Conservation (phyloP, 2,888 invertebrate genomes). For the Molanna angustata region DNA sequence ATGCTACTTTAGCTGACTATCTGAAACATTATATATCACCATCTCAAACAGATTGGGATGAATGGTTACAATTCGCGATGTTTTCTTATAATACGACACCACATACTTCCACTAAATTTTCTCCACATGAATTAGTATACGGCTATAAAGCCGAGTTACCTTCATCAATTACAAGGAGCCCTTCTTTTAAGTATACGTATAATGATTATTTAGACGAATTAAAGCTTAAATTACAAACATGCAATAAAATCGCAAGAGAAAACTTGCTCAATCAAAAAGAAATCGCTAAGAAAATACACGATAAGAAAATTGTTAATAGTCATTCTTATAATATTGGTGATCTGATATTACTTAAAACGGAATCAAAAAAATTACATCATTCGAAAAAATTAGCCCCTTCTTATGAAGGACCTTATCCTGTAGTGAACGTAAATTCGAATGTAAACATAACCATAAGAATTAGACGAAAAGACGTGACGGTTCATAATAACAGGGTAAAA, state of each 20-base stretch:
- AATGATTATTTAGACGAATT: conserved; percentile 32
- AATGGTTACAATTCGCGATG: conserved; percentile 36
- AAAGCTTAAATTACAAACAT: conserved; percentile 31
- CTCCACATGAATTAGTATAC: conserved; percentile 36
- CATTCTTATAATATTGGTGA: conserved; percentile 29
- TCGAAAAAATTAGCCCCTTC: conserved; percentile 7
- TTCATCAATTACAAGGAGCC: conserved; percentile 29
- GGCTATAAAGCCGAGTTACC: conserved; percentile 33
- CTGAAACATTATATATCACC: conserved; percentile 36
- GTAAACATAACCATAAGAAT: neutral
- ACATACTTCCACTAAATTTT: conserved; percentile 35
- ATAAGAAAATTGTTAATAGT: conserved; percentile 24
- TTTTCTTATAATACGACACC: conserved; percentile 36
- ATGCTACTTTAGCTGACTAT: conserved; percentile 37
- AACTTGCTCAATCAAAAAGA: conserved; percentile 33
- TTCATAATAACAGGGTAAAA: neutral
- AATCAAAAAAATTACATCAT: neutral
- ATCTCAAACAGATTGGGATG: conserved; percentile 37
- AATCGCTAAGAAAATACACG: conserved; percentile 33
- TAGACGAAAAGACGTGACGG: neutral
- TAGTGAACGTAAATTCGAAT: neutral
- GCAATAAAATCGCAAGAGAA: conserved; percentile 34
- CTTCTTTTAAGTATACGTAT: conserved; percentile 35
- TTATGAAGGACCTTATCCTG: conserved; percentile 1
- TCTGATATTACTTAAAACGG: conserved; percentile 24